Evolutionary conservation across 1,140 invertebrate genomes (phyloP).

Genomic region (Ostrea edulis): DNA sequence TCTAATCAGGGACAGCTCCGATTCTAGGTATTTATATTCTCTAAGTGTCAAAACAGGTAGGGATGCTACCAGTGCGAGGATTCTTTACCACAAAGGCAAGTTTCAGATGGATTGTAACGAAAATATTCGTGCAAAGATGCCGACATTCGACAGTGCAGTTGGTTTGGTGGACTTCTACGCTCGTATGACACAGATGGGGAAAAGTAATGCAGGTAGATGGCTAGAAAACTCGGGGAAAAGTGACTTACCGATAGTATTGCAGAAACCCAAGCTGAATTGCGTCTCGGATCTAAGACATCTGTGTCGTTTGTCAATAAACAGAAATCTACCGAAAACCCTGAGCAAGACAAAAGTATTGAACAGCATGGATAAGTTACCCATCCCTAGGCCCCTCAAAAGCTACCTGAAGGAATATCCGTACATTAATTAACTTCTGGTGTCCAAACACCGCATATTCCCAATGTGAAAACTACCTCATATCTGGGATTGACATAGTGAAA

Average conservation of each 20-base stretch:
- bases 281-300: slow-evolving; percentile 85
- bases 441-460: not conserved
- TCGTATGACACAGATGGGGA: slow-evolving; percentile 53
- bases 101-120: slow-evolving; percentile 90
- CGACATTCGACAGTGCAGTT: slow-evolving; percentile 87
- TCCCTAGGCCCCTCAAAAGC: slow-evolving; percentile 50
- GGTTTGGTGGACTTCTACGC: slow-evolving; percentile 89
- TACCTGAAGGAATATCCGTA: slow-evolving; percentile 64
- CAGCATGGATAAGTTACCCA: slow-evolving; percentile 42
- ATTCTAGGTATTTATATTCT: slow-evolving; percentile 88
- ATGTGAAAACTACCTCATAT: too few relatives aligned
- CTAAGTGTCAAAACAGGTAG: slow-evolving; percentile 90
- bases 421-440: slow-evolving; percentile 48
- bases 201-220: slow-evolving; percentile 83
- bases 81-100: slow-evolving; percentile 86
- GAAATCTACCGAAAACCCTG: slow-evolving; percentile 50
- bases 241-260: slow-evolving; percentile 87
- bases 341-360: slow-evolving; percentile 9
- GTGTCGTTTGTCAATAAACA: slow-evolving; percentile 86
- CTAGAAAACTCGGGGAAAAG: slow-evolving; percentile 87
- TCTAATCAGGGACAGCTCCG: slow-evolving; percentile 89
- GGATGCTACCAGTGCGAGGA: slow-evolving; percentile 90
- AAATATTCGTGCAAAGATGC: slow-evolving; percentile 81
- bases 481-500: too few relatives aligned
- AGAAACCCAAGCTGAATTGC: slow-evolving; percentile 83